Conservation (phyloP, 2,888 invertebrate genomes). For the Meliscaeva auricollis region DNA sequence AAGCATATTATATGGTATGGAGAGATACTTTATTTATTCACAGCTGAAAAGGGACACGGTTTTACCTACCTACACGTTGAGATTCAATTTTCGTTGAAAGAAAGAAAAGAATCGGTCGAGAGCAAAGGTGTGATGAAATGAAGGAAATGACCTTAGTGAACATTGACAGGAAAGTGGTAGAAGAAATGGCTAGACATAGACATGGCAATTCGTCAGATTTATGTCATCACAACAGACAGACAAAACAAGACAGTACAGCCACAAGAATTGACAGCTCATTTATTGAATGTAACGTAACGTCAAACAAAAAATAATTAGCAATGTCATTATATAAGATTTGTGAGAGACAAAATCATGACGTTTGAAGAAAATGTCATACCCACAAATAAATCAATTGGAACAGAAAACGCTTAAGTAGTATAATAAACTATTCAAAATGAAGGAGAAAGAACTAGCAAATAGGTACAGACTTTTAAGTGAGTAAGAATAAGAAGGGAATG, state of each 20-base stretch:
- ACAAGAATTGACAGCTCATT: background rate
- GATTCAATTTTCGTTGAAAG: constrained; percentile 20
- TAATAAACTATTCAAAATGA: constrained; percentile 65
- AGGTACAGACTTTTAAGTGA: constrained; percentile 28
- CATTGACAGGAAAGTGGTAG: background rate
- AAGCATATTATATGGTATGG: background rate
- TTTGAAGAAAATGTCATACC: background rate
- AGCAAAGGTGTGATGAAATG: background rate
- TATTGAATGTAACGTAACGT: background rate
- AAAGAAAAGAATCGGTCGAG: background rate
- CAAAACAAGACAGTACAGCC: background rate
- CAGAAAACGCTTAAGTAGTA: constrained; percentile 53
- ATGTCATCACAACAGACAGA: constrained; percentile 7
- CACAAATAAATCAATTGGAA: constrained; percentile 56
- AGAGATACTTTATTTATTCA: constrained; percentile 38
- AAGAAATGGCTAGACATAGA: background rate
- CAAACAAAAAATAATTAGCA: background rate
- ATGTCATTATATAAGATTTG: constrained; percentile 5
- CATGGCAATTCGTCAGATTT: constrained; percentile 10
- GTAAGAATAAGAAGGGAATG: constrained; percentile 59
- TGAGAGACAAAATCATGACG: constrained; percentile 4
- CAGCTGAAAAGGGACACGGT: constrained; percentile 58
- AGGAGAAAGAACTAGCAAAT: constrained; percentile 58
- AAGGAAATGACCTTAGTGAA: constrained; percentile 43
- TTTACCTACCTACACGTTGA: background rate